phyloP scores from a whole-genome alignment of 2,888 invertebrate species.

The Stratiomys singularior region DNA sequence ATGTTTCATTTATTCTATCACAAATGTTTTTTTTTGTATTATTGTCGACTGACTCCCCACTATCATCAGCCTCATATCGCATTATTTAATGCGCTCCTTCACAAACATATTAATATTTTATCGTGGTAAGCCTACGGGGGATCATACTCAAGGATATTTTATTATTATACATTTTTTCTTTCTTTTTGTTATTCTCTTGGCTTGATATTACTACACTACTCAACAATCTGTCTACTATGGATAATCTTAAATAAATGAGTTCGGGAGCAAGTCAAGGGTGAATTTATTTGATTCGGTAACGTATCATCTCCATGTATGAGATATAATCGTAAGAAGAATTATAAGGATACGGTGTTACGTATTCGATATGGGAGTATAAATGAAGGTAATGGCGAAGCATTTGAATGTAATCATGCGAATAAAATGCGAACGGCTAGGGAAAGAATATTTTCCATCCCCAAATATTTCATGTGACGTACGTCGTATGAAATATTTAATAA shows the following conservation, averaged over 20 bases:
- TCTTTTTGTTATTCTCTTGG: neutral
- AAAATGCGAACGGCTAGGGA: neutral
- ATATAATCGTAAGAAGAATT: no score
- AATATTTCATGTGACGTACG: no score
- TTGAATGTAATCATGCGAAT: slow-evolving; percentile 30
- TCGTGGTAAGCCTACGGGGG: slow-evolving; percentile 31
- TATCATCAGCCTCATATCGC: neutral
- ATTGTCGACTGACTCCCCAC: slow-evolving; percentile 7
- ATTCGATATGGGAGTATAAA: neutral
- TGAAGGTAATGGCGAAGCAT: slow-evolving; percentile 20
- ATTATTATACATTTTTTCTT: no score
- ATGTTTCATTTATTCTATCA: neutral
- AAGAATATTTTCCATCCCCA: no score
- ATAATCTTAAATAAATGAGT: slow-evolving; percentile 46
- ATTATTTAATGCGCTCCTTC: slow-evolving; percentile 38
- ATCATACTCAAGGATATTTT: slow-evolving; percentile 30
- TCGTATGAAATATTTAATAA: no score
- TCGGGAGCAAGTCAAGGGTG: slow-evolving; percentile 42
- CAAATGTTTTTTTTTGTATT: neutral
- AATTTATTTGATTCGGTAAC: slow-evolving; percentile 43
- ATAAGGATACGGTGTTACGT: no score
- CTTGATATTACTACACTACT: slow-evolving; percentile 29
- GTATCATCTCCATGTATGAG: neutral
- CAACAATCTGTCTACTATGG: slow-evolving; percentile 41
- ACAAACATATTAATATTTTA: slow-evolving; percentile 41